Evolutionary conservation across 1,140 invertebrate genomes (phyloP).

Genomic region (Trigoniulus corallinus): DNA sequence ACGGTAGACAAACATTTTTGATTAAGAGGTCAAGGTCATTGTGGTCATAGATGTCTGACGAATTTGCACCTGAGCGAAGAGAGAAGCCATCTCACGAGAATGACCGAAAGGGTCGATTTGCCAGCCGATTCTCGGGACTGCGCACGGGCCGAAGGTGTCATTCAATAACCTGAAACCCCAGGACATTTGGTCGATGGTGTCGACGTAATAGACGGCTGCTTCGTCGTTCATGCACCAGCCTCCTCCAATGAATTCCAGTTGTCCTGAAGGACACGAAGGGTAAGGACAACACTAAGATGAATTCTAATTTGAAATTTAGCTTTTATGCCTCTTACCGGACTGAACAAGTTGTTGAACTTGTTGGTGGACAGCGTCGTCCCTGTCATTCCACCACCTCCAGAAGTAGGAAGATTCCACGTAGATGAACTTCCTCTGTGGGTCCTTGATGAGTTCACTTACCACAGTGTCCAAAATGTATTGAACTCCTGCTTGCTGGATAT

Average conservation of each 20-base stretch:
- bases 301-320: not conserved
- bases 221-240: slow-evolving; percentile 93
- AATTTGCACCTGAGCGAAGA: slow-evolving; percentile 31
- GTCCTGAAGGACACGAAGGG: too few relatives aligned
- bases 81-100: slow-evolving; percentile 36
- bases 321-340: not conserved
- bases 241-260: slow-evolving; percentile 65
- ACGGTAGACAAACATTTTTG: not conserved
- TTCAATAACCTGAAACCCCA: slow-evolving; percentile 33
- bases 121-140: slow-evolving; percentile 37
- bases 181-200: slow-evolving; percentile 80
- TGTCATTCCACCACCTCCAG: slow-evolving; percentile 70
- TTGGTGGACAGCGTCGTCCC: not conserved
- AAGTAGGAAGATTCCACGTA: slow-evolving; percentile 72
- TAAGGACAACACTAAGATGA: not conserved
- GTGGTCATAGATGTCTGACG: not conserved
- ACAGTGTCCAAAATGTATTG: slow-evolving; percentile 85
- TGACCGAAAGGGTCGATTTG: slow-evolving; percentile 52
- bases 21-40: too few relatives aligned
- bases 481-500: slow-evolving; percentile 60
- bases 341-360: not conserved
- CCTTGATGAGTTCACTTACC: slow-evolving; percentile 50
- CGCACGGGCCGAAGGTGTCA: slow-evolving; percentile 40
- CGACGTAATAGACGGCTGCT: slow-evolving; percentile 76
- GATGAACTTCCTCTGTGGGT: slow-evolving; percentile 43